Percentiles rank a stretch among this genome's conserved stretches.
phyloP scores from a whole-genome alignment of 1,140 invertebrate genomes.

The Colletes gigas region DNA sequence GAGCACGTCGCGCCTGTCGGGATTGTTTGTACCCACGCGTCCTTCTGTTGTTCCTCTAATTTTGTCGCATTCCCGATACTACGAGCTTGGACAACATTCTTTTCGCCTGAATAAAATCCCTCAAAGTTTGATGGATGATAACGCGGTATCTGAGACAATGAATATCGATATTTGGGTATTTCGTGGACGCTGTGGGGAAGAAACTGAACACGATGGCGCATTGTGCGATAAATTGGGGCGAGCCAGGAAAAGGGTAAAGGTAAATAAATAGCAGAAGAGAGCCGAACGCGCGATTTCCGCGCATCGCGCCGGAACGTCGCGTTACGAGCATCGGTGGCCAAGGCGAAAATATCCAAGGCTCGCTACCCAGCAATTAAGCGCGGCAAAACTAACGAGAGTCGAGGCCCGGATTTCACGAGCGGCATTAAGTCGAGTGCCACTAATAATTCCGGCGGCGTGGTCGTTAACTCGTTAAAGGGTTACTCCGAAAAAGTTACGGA shows the following conservation, averaged over 20 bases:
- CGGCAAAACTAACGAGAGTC: slow-evolving; percentile 32
- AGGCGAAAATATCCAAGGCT: not conserved
- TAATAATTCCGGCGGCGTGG: slow-evolving; percentile 49
- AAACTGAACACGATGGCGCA: no score
- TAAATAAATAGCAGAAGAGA: not conserved
- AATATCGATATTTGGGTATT: no score
- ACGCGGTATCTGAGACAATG: no score
- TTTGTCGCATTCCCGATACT: no score
- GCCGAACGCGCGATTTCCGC: not conserved
- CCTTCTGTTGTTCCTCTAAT: no score
- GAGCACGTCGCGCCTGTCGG: no score
- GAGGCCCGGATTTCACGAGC: slow-evolving; percentile 26
- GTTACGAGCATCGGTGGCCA: not conserved
- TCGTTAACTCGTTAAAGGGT: slow-evolving; percentile 51
- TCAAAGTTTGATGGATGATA: no score
- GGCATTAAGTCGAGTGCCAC: slow-evolving; percentile 49
- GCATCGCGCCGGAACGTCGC: not conserved
- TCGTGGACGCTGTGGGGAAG: no score
- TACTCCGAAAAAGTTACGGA: slow-evolving; percentile 24
- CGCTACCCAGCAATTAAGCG: slow-evolving; percentile 15
- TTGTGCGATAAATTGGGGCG: not conserved
- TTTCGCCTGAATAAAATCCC: no score
- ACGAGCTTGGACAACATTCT: no score
- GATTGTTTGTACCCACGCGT: no score
- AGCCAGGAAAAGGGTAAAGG: not conserved